These are phyloP conservation scores for Crocodylus rhombifer DNA, from an alignment of 2,797 vertebrate species.

Conservation along the genomic window DNA sequence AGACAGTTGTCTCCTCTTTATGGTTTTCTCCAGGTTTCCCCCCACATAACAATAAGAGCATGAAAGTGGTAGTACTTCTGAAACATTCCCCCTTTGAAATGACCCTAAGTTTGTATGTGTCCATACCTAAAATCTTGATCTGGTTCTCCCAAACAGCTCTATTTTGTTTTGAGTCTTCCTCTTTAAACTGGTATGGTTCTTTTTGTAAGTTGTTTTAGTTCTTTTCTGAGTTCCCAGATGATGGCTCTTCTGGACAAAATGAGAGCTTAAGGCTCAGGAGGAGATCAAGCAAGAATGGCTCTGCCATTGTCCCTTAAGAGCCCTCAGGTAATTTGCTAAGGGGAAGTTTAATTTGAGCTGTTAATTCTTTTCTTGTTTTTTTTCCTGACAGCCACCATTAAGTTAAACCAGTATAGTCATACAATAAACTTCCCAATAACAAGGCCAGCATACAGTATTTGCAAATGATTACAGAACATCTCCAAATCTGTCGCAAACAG, in stretches of 20 bases:
- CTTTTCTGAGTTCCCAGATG: not conserved
- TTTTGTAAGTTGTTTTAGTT: not conserved
- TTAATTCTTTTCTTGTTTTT: not conserved
- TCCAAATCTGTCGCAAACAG: not conserved
- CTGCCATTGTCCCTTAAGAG: rapidly evolving
- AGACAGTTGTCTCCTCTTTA: too few relatives aligned
- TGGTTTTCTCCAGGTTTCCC: too few relatives aligned
- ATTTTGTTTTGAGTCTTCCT: not conserved
- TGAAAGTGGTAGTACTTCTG: too few relatives aligned
- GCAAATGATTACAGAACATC: not conserved
- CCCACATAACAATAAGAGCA: too few relatives aligned
- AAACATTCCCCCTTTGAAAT: too few relatives aligned
- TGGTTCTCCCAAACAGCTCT: not conserved
- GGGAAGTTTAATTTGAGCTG: not conserved
- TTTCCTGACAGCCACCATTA: not conserved
- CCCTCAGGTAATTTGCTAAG: not conserved
- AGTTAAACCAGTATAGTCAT: not conserved
- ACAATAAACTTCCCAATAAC: not conserved
- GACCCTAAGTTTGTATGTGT: too few relatives aligned
- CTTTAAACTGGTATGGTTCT: not conserved
- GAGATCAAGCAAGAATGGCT: not conserved
- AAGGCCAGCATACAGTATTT: not conserved
- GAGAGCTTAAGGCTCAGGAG: not conserved
- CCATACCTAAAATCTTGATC: not conserved
- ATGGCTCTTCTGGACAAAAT: not conserved